phyloP scores from a whole-genome alignment of 2,888 invertebrate species.

The Andrena bucephala region DNA sequence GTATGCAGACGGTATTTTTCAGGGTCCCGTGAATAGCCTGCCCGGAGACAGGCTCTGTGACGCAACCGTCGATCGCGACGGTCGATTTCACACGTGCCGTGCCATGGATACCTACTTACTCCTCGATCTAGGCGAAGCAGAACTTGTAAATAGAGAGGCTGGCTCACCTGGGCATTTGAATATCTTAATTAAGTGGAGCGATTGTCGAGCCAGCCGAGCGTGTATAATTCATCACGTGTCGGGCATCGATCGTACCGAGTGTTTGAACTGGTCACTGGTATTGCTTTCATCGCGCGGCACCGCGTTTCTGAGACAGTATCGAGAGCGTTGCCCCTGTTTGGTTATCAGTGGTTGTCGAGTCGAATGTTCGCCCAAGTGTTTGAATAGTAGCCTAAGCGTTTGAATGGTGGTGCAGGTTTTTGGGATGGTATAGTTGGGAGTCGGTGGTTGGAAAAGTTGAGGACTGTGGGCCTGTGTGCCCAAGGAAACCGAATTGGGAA shows the following conservation, averaged over 20 bases:
- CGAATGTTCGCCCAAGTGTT: too few species aligned
- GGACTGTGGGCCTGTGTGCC: neutral
- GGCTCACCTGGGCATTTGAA: constrained; percentile 7
- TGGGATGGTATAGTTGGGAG: neutral
- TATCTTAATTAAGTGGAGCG: constrained; percentile 5
- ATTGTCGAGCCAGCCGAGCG: neutral
- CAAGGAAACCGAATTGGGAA: constrained; percentile 44
- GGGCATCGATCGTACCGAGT: neutral
- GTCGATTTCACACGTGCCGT: neutral
- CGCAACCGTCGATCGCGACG: neutral
- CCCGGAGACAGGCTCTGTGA: neutral
- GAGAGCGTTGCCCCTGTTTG: neutral
- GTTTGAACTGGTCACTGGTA: neutral
- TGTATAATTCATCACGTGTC: constrained; percentile 4
- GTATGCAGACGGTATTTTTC: constrained; percentile 26
- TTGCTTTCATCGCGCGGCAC: neutral
- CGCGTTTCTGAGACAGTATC: neutral
- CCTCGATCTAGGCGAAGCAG: constrained; percentile 6
- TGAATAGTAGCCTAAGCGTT: too few species aligned
- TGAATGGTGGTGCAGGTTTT: neutral
- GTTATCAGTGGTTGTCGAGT: neutral
- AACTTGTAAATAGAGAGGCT: constrained; percentile 25
- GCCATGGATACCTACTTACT: too few species aligned
- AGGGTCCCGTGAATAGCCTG: neutral
- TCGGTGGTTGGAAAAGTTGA: constrained; percentile 18